Conservation (phyloP, 2,888 invertebrate species). For the Taphrorychus bicolor region DNA sequence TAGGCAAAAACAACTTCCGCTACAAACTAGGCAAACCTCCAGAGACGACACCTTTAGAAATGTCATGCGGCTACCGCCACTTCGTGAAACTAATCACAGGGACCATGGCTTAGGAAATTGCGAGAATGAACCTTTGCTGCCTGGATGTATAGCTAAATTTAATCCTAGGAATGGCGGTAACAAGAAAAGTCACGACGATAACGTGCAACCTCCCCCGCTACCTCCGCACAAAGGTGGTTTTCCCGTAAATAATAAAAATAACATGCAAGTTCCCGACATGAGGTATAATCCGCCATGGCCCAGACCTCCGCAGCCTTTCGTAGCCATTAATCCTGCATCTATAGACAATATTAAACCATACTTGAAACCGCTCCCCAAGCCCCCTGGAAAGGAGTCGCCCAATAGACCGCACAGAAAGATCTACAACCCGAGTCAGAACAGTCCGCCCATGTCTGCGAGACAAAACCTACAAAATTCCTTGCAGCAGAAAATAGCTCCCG, state of each 20-base stretch:
- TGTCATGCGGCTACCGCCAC: slow-evolving; percentile 64
- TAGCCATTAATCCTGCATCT: slow-evolving; percentile 41
- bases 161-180: slow-evolving; percentile 56
- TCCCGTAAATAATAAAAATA: slow-evolving; percentile 23
- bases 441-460: slow-evolving; percentile 40
- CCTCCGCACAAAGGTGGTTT: slow-evolving; percentile 63
- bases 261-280: slow-evolving; percentile 44
- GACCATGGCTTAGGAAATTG: slow-evolving; percentile 58
- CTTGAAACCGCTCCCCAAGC: slow-evolving; percentile 66
- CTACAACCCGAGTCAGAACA: slow-evolving; percentile 47
- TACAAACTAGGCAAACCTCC: slow-evolving; percentile 49
- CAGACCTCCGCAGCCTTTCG: slow-evolving; percentile 61
- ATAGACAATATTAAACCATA: slow-evolving; percentile 60
- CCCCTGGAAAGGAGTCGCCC: slow-evolving; percentile 62
- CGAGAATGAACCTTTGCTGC: slow-evolving; percentile 68
- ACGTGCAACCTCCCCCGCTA: slow-evolving; percentile 67
- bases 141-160: slow-evolving; percentile 50
- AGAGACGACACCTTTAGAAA: slow-evolving; percentile 55
- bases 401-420: slow-evolving; percentile 54
- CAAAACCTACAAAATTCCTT: slow-evolving; percentile 35
- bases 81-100: slow-evolving; percentile 63
- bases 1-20: slow-evolving; percentile 62
- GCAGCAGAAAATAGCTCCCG: slow-evolving; percentile 51
- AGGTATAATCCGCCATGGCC: slow-evolving; percentile 71
- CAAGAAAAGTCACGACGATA: slow-evolving; percentile 61